A percentile compares a stretch with the other conserved stretches of the same genome.
These are phyloP conservation scores for Aricia artaxerxes DNA, from an alignment of 2,888 invertebrate genomes.

Conservation along the genomic window DNA sequence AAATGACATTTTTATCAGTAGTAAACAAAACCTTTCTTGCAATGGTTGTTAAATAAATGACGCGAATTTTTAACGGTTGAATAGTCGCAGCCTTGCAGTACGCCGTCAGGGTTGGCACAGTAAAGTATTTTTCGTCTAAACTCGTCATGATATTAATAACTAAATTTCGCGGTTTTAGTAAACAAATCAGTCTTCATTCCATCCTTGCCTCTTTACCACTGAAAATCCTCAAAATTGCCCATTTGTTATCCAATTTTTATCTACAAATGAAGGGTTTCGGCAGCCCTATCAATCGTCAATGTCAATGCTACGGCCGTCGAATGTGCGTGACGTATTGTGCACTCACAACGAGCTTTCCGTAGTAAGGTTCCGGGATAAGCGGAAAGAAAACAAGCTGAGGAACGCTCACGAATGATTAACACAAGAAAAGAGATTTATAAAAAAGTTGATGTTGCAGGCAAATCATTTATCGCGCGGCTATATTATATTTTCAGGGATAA, in stretches of 20 bases:
- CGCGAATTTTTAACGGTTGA: constrained; percentile 3
- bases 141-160: neutral
- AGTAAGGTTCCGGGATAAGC: no score
- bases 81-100: neutral
- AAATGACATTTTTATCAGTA: neutral
- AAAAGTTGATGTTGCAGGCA: no score
- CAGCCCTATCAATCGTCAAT: neutral
- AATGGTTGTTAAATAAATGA: constrained; percentile 5
- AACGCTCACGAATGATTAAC: no score
- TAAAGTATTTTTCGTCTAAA: neutral
- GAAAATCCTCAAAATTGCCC: no score
- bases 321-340: constrained; percentile 12
- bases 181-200: no score
- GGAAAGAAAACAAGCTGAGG: no score
- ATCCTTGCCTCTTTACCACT: no score
- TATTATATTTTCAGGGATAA: no score
- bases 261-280: neutral
- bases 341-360: neutral
- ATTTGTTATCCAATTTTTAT: neutral
- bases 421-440: no score
- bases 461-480: no score
- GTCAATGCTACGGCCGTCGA: neutral
- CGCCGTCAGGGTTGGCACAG: neutral
- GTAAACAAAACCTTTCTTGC: neutral
- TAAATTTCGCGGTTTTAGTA: neutral